These are phyloP conservation scores for Muraenolepis orangiensis DNA, from an alignment of 2,797 vertebrate genomes.

Conservation along the genomic window DNA sequence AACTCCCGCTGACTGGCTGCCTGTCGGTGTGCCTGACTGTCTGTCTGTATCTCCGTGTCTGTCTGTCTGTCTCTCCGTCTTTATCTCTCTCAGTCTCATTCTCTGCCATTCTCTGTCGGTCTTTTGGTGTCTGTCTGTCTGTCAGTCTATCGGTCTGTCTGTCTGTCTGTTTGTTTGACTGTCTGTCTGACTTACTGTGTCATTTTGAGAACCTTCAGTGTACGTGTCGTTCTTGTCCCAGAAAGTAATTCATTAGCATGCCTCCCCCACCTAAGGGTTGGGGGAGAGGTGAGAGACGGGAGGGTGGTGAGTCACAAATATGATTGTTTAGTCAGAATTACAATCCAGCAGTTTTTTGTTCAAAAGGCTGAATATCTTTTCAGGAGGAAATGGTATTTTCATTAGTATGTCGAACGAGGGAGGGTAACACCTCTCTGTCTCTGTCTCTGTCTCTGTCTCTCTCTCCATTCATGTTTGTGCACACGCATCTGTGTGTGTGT, in stretches of 20 bases:
- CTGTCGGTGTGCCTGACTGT: not conserved
- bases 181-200: not conserved
- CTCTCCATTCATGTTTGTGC: slow-evolving; percentile 10
- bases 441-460: not conserved
- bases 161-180: not conserved
- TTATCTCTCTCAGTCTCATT: slow-evolving; percentile 15
- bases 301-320: slow-evolving; percentile 45
- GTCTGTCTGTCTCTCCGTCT: slow-evolving; percentile 6
- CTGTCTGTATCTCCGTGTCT: slow-evolving; percentile 8
- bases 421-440: slow-evolving; percentile 48
- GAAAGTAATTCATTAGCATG: slow-evolving; percentile 67
- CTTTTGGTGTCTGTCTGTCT: not conserved
- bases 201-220: slow-evolving; percentile 26
- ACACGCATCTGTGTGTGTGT: slow-evolving; percentile 1
- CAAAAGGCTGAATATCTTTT: slow-evolving; percentile 78
- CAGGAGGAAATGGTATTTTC: slow-evolving; percentile 68
- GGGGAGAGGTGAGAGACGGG: too few relatives aligned
- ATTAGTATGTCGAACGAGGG: slow-evolving; percentile 76
- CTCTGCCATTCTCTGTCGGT: not conserved
- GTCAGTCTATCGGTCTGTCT: slow-evolving; percentile 18
- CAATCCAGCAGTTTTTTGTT: slow-evolving; percentile 77
- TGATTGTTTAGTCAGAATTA: slow-evolving; percentile 76
- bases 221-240: slow-evolving; percentile 51
- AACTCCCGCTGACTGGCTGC: slow-evolving; percentile 1
- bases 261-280: slow-evolving; percentile 28